phyloP scores from a whole-genome alignment of 2,113 vertebrate species.

The Phrynosoma platyrhinos region DNA sequence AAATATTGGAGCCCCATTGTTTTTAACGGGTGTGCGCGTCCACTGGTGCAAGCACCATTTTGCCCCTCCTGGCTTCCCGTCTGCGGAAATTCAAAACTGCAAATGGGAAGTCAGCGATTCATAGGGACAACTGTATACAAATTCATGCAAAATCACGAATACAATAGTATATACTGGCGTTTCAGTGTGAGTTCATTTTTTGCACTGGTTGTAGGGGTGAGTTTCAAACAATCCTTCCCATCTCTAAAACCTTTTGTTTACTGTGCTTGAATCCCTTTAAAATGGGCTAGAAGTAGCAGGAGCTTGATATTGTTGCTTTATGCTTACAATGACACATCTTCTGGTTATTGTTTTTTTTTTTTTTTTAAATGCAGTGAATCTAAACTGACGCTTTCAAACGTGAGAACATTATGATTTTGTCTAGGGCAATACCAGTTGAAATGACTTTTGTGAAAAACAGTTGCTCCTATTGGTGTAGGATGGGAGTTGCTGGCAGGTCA shows the following conservation, averaged over 20 bases:
- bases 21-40: too few species aligned
- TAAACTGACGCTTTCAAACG: background rate
- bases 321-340: background rate
- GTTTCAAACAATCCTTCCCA: background rate
- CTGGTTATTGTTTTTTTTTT: background rate
- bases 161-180: too few species aligned
- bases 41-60: too few species aligned
- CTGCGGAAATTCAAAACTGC: too few species aligned
- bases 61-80: too few species aligned
- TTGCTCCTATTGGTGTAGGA: background rate
- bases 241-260: background rate
- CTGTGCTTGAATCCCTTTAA: background rate
- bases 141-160: background rate
- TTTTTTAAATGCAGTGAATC: background rate
- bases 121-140: background rate
- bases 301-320: background rate
- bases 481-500: slow-evolving; percentile 35
- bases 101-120: too few species aligned
- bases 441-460: slow-evolving; percentile 1
- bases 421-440: background rate
- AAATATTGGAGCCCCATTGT: too few species aligned
- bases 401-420: background rate
- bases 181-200: background rate
- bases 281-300: background rate
- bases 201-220: too few species aligned